Base-by-base conservation (phyloP, 2,113 vertebrate species). In the cat (Felis catus) region DNA sequence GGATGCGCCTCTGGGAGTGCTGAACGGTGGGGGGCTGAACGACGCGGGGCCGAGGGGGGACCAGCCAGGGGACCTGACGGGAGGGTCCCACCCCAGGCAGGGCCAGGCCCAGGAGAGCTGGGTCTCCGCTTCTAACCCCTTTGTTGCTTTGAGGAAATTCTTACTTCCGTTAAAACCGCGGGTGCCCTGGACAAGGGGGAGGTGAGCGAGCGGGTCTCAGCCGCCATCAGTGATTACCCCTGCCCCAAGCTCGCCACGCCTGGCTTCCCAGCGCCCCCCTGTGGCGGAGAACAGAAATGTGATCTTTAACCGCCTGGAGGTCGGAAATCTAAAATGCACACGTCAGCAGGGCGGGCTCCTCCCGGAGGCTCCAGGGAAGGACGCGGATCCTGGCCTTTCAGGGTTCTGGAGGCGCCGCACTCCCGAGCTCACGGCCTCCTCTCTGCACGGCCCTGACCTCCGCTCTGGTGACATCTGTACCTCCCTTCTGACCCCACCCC, bases 81-180 rank as follows among this genome's bases (percentile, higher is more conserved):
- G 45, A 45, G 7, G 7, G 45, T 45, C 45, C 45, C 45, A 45
- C 45, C 45, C 45, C 45, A 45, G 45, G 45, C 45, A 9, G 8
- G 45, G 45, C 45, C 45, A 9, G 45, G 45, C 45, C 45, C 45
- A 39, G 23, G 21, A 3, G 33, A 12, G 5, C 73, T 4, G 15
- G 23, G 33, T 7, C 7, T 3, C 29, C 13, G 6, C 14, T 45
- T 78, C 39, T 1, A 2, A 4, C 4, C 41, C 58, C 4, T 6
- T 12, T 5, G 29, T 1, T 1, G 5, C 55, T 10, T 36, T 8
- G 8, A 33, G 76, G 65, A 21, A 31, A 15, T 4, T 31, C 89
- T 66, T 11, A 23, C 39, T 55, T 39, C 25, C 33, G 5, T 2
- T 53, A 5, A 6, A 31, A 51, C 10, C 3, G 0, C 1, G 0